Evolutionary conservation across 1,140 invertebrate species (phyloP).

Genomic region (Thalassaphorura encarpata): DNA sequence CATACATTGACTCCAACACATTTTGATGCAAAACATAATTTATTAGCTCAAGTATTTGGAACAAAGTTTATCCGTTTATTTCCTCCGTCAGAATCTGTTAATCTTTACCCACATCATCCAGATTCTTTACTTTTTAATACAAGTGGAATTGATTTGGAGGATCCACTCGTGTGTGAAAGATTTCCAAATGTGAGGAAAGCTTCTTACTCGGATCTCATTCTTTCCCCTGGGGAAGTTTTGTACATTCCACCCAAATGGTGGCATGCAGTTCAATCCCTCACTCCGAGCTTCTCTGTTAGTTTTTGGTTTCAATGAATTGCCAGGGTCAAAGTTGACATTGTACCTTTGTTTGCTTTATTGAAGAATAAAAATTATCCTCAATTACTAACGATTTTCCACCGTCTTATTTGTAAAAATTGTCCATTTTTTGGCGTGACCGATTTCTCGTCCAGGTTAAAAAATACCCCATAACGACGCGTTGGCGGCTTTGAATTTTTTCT

Average conservation of each 20-base stretch:
- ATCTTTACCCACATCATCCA: slow-evolving; percentile 70
- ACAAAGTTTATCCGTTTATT: slow-evolving; percentile 76
- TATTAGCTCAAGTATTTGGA: slow-evolving; percentile 81
- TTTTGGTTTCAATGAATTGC: slow-evolving; percentile 47
- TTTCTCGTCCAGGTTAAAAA: no score
- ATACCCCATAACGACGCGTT: no score
- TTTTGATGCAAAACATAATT: slow-evolving; percentile 91
- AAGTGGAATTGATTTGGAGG: slow-evolving; percentile 48
- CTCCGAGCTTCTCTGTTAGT: slow-evolving; percentile 49
- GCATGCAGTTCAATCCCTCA: slow-evolving; percentile 51
- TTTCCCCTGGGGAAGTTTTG: slow-evolving; percentile 46
- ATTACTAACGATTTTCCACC: no score
- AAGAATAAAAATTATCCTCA: no score
- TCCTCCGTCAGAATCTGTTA: slow-evolving; percentile 52
- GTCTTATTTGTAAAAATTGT: no score
- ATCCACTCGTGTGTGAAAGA: slow-evolving; percentile 37
- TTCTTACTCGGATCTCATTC: slow-evolving; percentile 40
- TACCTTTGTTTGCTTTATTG: no score
- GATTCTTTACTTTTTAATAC: slow-evolving; percentile 64
- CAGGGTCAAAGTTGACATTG: no score
- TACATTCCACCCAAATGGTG: slow-evolving; percentile 51
- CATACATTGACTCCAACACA: slow-evolving; percentile 95
- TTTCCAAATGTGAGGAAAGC: slow-evolving; percentile 42
- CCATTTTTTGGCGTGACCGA: no score
- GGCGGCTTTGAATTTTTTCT: no score